Percentiles rank a stretch among this genome's conserved stretches.
Conservation (phyloP, 2,888 invertebrate genomes). For the Stegophylla sp. region DNA sequence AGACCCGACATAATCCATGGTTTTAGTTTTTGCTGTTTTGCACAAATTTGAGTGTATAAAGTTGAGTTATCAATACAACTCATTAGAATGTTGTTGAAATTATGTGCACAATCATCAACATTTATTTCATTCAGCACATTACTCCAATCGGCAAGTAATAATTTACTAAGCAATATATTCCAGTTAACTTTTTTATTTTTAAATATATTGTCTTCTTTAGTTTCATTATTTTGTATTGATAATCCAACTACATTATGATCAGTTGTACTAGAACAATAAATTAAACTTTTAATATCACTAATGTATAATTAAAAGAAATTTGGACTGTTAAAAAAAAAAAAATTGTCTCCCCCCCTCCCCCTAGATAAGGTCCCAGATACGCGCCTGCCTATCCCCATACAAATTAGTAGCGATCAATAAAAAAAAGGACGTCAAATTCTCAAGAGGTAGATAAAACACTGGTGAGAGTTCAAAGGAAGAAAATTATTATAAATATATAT, state of each 20-base stretch:
- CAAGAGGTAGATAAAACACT: too few species aligned
- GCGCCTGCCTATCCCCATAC: too few species aligned
- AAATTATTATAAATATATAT: too few species aligned
- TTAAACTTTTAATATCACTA: too few species aligned
- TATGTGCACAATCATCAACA: conserved; percentile 16
- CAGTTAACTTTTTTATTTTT: not conserved
- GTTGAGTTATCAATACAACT: not conserved
- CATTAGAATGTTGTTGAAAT: not conserved
- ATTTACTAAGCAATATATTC: not conserved
- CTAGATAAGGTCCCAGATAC: too few species aligned
- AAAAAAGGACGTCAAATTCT: too few species aligned
- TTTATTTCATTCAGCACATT: not conserved
- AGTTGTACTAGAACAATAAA: not conserved
- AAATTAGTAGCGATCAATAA: too few species aligned
- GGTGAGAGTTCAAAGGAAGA: too few species aligned
- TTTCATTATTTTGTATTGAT: not conserved
- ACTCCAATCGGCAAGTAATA: not conserved
- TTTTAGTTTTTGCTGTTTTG: conserved; percentile 6
- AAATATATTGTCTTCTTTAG: not conserved
- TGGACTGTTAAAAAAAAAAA: too few species aligned
- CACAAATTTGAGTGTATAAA: not conserved
- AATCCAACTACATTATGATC: not conserved
- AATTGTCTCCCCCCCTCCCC: too few species aligned
- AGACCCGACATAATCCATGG: not conserved
- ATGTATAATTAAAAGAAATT: too few species aligned